These are phyloP conservation scores for Galeopterus variegatus DNA, from an alignment of 2,113 vertebrate genomes.

Conservation along the genomic window DNA sequence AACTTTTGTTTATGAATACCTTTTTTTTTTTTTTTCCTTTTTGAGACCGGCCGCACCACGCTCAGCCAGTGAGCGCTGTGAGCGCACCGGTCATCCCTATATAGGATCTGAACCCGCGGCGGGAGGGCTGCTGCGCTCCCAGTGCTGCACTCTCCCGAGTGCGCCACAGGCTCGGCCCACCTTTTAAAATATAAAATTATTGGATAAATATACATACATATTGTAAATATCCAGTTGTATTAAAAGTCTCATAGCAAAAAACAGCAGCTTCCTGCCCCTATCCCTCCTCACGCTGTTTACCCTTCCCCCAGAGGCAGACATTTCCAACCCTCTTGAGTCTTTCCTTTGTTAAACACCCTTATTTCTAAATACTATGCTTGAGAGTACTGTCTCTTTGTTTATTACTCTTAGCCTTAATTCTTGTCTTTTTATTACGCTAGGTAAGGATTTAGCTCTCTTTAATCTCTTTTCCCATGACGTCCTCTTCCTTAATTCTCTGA, in stretches of 20 bases:
- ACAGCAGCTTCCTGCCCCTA: not conserved
- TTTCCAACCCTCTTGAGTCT: not conserved
- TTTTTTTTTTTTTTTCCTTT: no score
- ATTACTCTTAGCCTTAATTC: not conserved
- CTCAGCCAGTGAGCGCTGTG: no score
- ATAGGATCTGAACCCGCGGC: no score
- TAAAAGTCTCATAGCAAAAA: not conserved
- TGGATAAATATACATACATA: not conserved
- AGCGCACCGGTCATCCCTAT: no score
- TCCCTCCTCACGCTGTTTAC: not conserved
- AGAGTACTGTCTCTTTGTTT: not conserved
- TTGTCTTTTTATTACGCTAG: not conserved
- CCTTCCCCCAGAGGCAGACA: not conserved
- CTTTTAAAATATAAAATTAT: not conserved
- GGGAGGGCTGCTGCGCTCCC: no score
- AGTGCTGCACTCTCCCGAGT: no score
- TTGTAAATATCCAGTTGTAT: not conserved
- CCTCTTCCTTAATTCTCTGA: not conserved
- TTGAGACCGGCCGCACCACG: no score
- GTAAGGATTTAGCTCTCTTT: not conserved
- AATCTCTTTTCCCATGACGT: not conserved
- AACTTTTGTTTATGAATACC: not conserved
- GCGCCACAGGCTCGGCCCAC: no score
- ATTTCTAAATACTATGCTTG: not conserved
- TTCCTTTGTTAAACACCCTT: not conserved